phyloP scores from a whole-genome alignment of 2,888 invertebrate genomes.

The Perizoma flavofasciatum region DNA sequence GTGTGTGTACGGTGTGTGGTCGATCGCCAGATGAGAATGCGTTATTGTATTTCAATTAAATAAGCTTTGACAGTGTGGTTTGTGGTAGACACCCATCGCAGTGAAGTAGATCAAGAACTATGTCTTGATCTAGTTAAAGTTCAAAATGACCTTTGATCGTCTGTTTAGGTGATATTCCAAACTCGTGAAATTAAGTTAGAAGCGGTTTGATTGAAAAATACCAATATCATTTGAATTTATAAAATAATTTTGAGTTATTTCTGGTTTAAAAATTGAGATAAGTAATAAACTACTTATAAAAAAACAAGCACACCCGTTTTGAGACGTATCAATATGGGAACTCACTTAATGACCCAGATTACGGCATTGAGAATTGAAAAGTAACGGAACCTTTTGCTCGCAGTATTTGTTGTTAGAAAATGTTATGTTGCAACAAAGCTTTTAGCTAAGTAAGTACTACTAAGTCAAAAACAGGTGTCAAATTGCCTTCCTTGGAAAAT shows the following conservation, averaged over 20 bases:
- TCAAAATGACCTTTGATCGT: too few species aligned
- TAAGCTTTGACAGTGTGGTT: slow-evolving; percentile 9
- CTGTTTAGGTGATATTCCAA: too few species aligned
- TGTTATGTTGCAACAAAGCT: slow-evolving; percentile 32
- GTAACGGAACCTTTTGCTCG: slow-evolving; percentile 51
- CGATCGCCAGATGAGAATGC: slow-evolving; percentile 49
- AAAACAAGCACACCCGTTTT: slow-evolving; percentile 2
- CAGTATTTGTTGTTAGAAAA: slow-evolving; percentile 57
- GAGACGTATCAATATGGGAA: slow-evolving; percentile 26
- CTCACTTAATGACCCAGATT: slow-evolving; percentile 66
- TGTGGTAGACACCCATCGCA: slow-evolving; percentile 11
- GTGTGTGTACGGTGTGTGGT: slow-evolving; percentile 38
- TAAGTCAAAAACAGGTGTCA: too few species aligned
- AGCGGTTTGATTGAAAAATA: too few species aligned
- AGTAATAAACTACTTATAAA: not conserved
- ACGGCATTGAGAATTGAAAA: slow-evolving; percentile 58
- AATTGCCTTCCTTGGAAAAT: too few species aligned
- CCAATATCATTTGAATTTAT: not conserved
- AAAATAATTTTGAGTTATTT: not conserved
- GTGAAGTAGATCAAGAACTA: slow-evolving; percentile 20
- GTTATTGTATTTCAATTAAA: slow-evolving; percentile 52
- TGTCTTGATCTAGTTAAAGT: too few species aligned
- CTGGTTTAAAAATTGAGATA: not conserved
- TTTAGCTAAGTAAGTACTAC: too few species aligned
- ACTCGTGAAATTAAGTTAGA: too few species aligned